phyloP scores from a whole-genome alignment of 2,888 invertebrate genomes.

The Polymixis flavicincta region DNA sequence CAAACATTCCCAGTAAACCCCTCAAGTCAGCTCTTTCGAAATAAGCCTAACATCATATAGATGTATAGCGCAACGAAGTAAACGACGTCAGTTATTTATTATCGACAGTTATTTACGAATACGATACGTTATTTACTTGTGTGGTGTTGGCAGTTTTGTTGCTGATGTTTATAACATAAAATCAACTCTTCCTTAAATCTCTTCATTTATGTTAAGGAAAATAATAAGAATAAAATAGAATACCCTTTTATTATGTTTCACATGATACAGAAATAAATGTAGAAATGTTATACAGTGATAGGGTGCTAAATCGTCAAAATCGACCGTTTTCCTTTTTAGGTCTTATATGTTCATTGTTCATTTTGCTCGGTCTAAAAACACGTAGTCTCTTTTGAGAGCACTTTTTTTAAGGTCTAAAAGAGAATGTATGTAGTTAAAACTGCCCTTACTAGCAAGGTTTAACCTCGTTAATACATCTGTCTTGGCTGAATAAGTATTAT shows the following conservation, averaged over 20 bases:
- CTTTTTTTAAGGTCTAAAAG: not conserved
- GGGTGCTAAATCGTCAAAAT: not conserved
- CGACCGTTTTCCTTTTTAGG: not conserved
- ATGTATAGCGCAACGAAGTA: not conserved
- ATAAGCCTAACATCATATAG: not conserved
- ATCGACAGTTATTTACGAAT: constrained; percentile 9
- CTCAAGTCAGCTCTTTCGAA: constrained; percentile 3
- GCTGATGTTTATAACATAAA: not conserved
- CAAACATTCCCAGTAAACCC: not conserved
- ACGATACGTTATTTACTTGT: constrained; percentile 12
- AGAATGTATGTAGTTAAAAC: not conserved
- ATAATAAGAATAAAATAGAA: not conserved
- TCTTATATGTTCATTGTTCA: not conserved
- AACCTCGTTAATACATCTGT: not conserved
- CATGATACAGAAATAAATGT: not conserved
- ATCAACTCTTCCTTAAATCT: not conserved
- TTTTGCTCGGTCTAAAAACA: not conserved
- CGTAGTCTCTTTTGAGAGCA: not conserved
- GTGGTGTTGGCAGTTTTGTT: not conserved
- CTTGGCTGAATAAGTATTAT: no score
- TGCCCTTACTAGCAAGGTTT: not conserved
- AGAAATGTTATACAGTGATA: not conserved
- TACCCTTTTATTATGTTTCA: not conserved
- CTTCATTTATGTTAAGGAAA: not conserved
- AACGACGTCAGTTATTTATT: constrained; percentile 26